These are phyloP conservation scores for Lamellibrachia luymesi DNA, from an alignment of 1,140 invertebrate species.

Conservation along the genomic window DNA sequence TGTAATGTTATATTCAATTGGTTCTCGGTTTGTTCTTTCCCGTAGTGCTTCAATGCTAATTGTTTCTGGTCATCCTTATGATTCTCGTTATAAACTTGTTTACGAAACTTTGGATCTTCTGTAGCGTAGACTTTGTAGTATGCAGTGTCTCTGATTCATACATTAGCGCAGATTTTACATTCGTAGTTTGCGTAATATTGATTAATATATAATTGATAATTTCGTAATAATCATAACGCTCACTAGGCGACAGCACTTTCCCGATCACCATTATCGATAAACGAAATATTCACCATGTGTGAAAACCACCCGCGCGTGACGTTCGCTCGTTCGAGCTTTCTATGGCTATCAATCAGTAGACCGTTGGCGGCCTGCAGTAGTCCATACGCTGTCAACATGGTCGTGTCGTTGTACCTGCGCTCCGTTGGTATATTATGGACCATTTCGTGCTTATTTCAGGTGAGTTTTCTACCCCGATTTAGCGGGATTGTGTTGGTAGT, in stretches of 20 bases:
- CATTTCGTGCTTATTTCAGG: neutral
- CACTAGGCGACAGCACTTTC: neutral
- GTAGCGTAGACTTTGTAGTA: too few species aligned
- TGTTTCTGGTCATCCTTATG: too few species aligned
- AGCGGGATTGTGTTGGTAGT: neutral
- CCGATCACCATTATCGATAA: neutral
- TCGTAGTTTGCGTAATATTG: too few species aligned
- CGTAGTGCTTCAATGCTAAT: too few species aligned
- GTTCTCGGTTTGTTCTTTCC: too few species aligned
- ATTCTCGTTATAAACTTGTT: too few species aligned
- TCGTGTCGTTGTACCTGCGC: neutral
- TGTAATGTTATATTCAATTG: too few species aligned
- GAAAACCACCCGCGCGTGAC: neutral
- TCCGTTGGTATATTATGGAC: neutral
- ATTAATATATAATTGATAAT: too few species aligned
- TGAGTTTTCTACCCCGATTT: neutral
- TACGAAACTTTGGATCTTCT: too few species aligned
- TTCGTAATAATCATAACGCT: neutral
- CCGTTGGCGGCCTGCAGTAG: neutral
- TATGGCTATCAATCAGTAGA: neutral
- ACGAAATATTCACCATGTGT: neutral
- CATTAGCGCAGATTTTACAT: too few species aligned
- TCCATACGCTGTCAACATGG: neutral
- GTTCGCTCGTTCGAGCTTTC: neutral
- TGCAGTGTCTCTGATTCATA: too few species aligned